Percentiles rank a stretch among this genome's conserved stretches.
phyloP scores from a whole-genome alignment of 1,140 invertebrate species.

The Brachionus manjavacas region DNA sequence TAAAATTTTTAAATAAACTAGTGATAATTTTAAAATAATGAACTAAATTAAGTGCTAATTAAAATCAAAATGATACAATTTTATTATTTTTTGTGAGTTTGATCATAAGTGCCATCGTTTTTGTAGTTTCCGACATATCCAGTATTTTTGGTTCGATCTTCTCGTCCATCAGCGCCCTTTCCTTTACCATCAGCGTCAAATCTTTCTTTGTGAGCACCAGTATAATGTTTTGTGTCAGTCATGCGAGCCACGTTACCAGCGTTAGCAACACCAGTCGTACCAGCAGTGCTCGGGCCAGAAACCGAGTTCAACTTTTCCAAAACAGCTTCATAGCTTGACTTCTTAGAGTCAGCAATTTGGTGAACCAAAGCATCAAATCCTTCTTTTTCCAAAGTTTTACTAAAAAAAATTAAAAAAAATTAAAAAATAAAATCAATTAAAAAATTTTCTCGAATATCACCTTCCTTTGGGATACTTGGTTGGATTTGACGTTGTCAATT shows the following conservation, averaged over 20 bases:
- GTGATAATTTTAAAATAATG: neutral
- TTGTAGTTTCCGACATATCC: slow-evolving; percentile 61
- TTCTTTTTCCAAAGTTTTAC: slow-evolving; percentile 41
- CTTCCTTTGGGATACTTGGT: slow-evolving; percentile 27
- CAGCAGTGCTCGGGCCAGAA: slow-evolving; percentile 8
- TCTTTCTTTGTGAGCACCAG: slow-evolving; percentile 61
- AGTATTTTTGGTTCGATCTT: slow-evolving; percentile 50
- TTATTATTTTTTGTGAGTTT: neutral
- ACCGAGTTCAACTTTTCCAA: slow-evolving; percentile 4
- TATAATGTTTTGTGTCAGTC: slow-evolving; percentile 63
- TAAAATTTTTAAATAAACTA: neutral
- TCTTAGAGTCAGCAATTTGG: slow-evolving; percentile 39
- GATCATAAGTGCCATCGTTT: slow-evolving; percentile 55
- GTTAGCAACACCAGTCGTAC: slow-evolving; percentile 44
- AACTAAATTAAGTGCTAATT: neutral
- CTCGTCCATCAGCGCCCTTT: slow-evolving; percentile 57
- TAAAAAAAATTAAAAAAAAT: neutral
- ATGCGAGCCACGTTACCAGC: slow-evolving; percentile 70
- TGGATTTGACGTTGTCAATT: neutral
- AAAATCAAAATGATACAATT: neutral
- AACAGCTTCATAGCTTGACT: neutral
- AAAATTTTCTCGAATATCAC: neutral
- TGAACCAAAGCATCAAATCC: slow-evolving; percentile 21
- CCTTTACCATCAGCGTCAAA: slow-evolving; percentile 60
- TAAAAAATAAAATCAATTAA: neutral